Base-by-base conservation (phyloP, 2,113 vertebrate genomes). In the Cyprinodon variegatus region DNA sequence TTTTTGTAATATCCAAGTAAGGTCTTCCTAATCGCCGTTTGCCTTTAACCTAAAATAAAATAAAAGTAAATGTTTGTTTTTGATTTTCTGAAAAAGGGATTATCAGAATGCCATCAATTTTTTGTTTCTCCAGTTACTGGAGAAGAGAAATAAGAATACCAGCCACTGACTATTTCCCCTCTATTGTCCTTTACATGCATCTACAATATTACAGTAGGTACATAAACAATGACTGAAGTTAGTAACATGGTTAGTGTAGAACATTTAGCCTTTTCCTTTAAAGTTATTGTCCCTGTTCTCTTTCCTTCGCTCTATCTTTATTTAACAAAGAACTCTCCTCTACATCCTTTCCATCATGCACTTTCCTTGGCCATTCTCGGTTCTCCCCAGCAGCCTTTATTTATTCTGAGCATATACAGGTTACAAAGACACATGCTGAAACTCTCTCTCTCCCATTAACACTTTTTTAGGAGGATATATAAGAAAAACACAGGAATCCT, bases 401-500 rank as follows among this genome's bases (percentile, higher is more conserved):
- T 50, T n/a, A 29, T 13, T 10, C 60, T 66, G 43, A 5, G 0
- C 74, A 50, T 36, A 67, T 66, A 37, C 37, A 73, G 43, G 53
- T 57, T 64, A 59, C 50, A 29, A 17, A 57, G 36, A 0, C 39
- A 67, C 46, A 61, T 20, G 17, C 57, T 63, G 38, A 36, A 73
- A 45, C 38, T 65, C 64, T 71, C 50, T 71, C 50, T 2, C 53
- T 69, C 36, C 57, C 40, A 73, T 68, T 50, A 72, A 20, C 4
- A 73, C 75, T 61, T 62, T 22, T 50, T 79, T 75, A 20, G 70
- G 66, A 66, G 50, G 65, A 53, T 72, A 17, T 61, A 65, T 29
- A 29, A 29, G 29, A 65, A 77, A 81, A 77, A 65, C 41, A 65
- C 1, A 4, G 15, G 39, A 65, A 66, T 63, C 40, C 57, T 70